Evolutionary conservation across 1,140 invertebrate species (phyloP), one percentile per base, ranked within the genome.

Genomic region (Hermatobates lingyangjiaoensis): DNA sequence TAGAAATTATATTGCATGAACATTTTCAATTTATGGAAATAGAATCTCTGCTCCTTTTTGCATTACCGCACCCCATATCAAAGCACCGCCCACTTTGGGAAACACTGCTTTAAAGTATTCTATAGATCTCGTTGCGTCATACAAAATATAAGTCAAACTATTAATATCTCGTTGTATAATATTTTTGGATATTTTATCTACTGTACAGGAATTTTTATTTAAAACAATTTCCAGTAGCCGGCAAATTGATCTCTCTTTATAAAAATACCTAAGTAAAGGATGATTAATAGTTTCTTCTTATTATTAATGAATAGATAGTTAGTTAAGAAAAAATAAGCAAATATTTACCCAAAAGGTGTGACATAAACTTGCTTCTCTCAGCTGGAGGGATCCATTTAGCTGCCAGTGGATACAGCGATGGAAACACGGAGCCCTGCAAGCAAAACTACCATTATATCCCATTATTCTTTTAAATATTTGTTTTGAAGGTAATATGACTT

Each of bases 331-430:
- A 10, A n/a, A 50, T 5, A 20, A 38, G 4, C 24, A 18, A 46
- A 20, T 14, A 48, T 48, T 70, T 66, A 82, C 80, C 83, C 82
- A 87, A 85, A 81, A 85, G 84, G 58, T 86, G 83, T 1, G 83
- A 79, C 62, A 85, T 80, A 61, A 86, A 84, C 66, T 87, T 84
- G 49, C 83, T 89, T 53, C 87, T 75, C 61, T 93, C 89, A 67
- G 79, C 76, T 1, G 87, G 85, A 12, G 87, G 88, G 51, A 90
- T 83, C 89, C 89, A 94, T 57, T 81, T 80, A 0, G 87, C 83
- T 23, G 86, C 81, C 73, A 93, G 80, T 2, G 85, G 83, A 56
- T 87, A 80, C 52, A 92, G 90, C n/a, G 87, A 80, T 21, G 90
- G 89, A 80, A 87, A 94, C 3, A 86, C 89, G 3, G 83, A 87